Conservation (phyloP, 2,113 vertebrate species). For the Sinocyclocheilus anophthalmus region DNA sequence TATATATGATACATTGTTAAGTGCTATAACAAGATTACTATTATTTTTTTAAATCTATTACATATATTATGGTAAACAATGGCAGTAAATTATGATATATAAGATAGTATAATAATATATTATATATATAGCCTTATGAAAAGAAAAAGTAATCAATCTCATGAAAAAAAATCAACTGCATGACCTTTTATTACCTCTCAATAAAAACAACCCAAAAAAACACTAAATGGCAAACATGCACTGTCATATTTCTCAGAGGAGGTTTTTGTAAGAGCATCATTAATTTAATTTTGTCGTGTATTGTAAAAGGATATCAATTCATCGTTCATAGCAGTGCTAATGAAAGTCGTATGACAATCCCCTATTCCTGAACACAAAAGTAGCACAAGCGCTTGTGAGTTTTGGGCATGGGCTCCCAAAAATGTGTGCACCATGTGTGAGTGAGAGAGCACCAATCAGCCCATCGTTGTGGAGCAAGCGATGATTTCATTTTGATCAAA, state of each 20-base stretch:
- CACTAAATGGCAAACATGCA: background rate
- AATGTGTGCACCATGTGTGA: constrained; percentile 70
- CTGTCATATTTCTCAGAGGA: constrained; percentile 13
- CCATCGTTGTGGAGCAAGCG: constrained; percentile 56
- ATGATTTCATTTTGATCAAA: constrained; percentile 72
- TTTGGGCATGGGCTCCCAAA: constrained; percentile 26
- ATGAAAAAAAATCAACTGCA: background rate
- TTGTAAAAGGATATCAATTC: constrained; percentile 3
- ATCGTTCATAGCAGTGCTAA: background rate
- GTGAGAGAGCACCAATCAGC: constrained; percentile 54
- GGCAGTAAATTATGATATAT: too few relatives aligned
- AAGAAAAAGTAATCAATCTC: background rate
- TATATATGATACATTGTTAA: too few relatives aligned
- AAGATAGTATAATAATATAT: too few relatives aligned
- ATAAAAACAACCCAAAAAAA: background rate
- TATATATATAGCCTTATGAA: background rate
- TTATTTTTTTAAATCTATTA: too few relatives aligned
- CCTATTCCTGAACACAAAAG: background rate
- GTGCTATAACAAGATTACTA: too few relatives aligned
- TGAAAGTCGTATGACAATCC: constrained; percentile 8
- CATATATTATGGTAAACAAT: too few relatives aligned
- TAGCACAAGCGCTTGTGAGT: constrained; percentile 9
- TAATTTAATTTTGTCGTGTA: background rate
- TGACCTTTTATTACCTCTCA: background rate
- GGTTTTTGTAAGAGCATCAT: background rate